Evolutionary conservation across 2,113 vertebrate genomes (phyloP).

Genomic region (Tapirus terrestris): DNA sequence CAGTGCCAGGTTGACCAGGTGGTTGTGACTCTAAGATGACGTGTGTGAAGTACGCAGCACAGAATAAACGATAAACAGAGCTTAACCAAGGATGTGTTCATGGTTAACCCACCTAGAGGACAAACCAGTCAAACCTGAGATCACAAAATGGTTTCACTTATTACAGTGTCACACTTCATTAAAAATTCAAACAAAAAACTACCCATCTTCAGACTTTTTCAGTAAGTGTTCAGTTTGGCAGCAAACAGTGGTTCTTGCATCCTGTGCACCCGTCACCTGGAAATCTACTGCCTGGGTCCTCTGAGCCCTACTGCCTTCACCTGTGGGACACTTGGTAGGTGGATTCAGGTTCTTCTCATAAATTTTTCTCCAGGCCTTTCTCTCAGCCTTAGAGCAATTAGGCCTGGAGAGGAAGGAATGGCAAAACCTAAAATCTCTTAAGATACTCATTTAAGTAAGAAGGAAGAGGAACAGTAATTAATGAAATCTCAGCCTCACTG

Average conservation of each 20-base stretch:
- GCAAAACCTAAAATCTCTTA: neutral
- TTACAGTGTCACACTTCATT: neutral
- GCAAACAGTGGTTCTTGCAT: neutral
- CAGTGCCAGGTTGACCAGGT: neutral
- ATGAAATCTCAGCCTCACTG: neutral
- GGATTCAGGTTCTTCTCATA: neutral
- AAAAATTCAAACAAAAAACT: neutral
- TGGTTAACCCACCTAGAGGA: neutral
- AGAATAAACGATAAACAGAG: neutral
- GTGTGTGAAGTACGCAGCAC: neutral
- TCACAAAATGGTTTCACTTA: neutral
- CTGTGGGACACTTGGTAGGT: neutral
- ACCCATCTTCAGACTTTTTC: neutral
- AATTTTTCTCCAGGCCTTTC: neutral
- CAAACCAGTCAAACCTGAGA: slow-evolving; percentile 29
- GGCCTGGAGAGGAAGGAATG: neutral
- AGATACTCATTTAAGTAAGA: neutral
- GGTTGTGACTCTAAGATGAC: neutral
- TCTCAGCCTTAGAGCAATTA: neutral
- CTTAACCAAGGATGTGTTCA: neutral
- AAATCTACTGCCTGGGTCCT: neutral
- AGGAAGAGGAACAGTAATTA: neutral
- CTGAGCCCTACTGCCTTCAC: neutral
- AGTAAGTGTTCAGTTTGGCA: neutral
- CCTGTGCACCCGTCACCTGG: neutral